Base-by-base conservation (phyloP, 2,888 invertebrate species). In the Mycogona germanica region DNA sequence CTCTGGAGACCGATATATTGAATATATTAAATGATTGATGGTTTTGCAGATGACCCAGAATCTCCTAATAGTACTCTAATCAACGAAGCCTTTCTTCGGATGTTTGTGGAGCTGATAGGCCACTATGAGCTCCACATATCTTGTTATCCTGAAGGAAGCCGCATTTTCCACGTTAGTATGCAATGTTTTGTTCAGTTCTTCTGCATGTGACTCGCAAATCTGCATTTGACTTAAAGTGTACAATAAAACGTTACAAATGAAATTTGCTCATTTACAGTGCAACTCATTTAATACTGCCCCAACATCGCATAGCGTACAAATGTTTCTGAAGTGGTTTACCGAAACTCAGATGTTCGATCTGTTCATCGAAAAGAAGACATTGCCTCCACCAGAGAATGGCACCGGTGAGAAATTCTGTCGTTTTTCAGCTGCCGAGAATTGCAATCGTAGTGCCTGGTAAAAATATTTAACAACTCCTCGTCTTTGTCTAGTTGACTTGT, bases 301-400 rank as follows among this genome's bases (percentile, higher is more conserved):
- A 3, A 66, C 74, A 0, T 78, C 82, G 0, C 80, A 80, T 65
- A 78, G 79, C 46, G 75, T 80, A 35, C 78, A 80, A 59, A 78
- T 80, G 62, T 87, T 88, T 68, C 72, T 88, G 1, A 84, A 86
- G 60, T 88, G 87, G 87, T 88, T 89, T 70, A 79, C 82, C 0
- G 86, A 88, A 66, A 87, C 87, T 0, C 82, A 86, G 1, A 86
- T 88, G 84, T 88, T 88, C 68, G 78, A 80, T 58, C 77, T 81
- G 48, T 87, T 84, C 19, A 51, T 51, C 25, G 17, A 41, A 12
- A 28, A 51, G 25, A 41, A 28, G 28, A 35, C 32, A 12, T 17
- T 23, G 5, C 23, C 21, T 21, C 38, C 38, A 6, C 6, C 21
- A 21, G 26, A 51, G 7, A 51, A 38, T 17, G 51, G 51, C 41